Evolutionary conservation across 2,113 vertebrate species (phyloP), one percentile per base, ranked within the genome.

Genomic region (Parus major): DNA sequence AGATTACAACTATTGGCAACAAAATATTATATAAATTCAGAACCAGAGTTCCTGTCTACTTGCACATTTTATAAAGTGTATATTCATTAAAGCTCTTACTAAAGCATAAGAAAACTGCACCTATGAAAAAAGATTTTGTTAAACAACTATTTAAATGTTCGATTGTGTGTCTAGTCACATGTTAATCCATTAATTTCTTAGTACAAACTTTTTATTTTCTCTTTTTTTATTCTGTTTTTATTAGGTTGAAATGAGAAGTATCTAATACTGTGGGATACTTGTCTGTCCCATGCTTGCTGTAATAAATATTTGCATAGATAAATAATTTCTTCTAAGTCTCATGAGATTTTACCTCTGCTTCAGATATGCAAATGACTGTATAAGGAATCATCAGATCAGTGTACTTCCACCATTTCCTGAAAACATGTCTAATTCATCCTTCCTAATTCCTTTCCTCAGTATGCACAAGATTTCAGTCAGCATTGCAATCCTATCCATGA

Each of bases 111-210:
- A 60, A 29, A 65, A n/a, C 15, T 66, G 15, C 2, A 69, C 5
- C 2, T 42, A 56, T 64, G 18, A 80, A 52, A 90, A 83, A 86
- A 61, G 4, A 50, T 53, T 46, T 63, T 79, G 14, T 64, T 82
- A 36, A 81, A 27, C 3, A 85, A 33, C 7, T 50, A 41, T n/a
- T 79, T 63, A n/a, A 56, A 70, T 82, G 36, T 55, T 36, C 6
- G 50, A 0, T 53, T 70, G 2, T n/a, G 19, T 52, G 2, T 61
- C 29, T 65, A 9, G 4, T 49, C 5, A 21, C 4, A 1, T 20
- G 5, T 60, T 31, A 49, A 36, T 42, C 59, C 9, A 31, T 44
- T 1, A 39, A 11, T 18, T 39, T 49, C 39, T 44, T 39, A 39
- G 14, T 14, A 36, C 1, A 59, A 35, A 4, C 2, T 56, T 65